These are phyloP conservation scores for Apamea crenata DNA, from an alignment of 2,888 invertebrate genomes.

Conservation along the genomic window DNA sequence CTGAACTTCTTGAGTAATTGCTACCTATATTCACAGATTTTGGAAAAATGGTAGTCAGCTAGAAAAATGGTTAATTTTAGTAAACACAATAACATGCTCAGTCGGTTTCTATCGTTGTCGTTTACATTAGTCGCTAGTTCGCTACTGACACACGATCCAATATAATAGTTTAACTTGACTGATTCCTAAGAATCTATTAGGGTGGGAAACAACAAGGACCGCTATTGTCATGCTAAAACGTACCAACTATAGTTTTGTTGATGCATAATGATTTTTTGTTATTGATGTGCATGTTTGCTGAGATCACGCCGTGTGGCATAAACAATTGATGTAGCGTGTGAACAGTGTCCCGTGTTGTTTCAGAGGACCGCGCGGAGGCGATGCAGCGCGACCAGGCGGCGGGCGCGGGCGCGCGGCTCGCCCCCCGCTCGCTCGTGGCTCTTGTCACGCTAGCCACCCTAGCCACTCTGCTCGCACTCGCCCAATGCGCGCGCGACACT, in stretches of 20 bases:
- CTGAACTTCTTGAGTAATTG: too few species aligned
- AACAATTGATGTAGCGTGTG: neutral
- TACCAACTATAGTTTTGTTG: neutral
- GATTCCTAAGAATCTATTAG: neutral
- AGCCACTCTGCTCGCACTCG: constrained; percentile 16
- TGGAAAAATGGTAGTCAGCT: too few species aligned
- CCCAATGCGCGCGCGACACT: neutral
- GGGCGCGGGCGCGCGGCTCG: neutral
- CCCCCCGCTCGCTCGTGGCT: neutral
- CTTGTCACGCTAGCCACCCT: neutral
- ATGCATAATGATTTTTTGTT: neutral
- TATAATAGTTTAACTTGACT: neutral
- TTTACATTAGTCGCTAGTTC: neutral
- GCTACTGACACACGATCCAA: neutral
- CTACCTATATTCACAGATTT: too few species aligned
- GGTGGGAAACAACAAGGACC: neutral
- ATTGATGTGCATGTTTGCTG: neutral
- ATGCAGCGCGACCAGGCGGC: constrained; percentile 91
- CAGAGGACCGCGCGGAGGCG: constrained; percentile 84
- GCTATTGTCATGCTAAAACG: neutral
- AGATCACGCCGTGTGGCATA: too few species aligned
- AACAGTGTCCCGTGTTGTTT: constrained; percentile 14
- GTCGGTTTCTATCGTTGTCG: neutral
- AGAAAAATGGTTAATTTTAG: too few species aligned
- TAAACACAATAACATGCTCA: too few species aligned